Evolutionary conservation across 2,113 vertebrate species (phyloP).

Genomic region (Dinomys branickii): DNA sequence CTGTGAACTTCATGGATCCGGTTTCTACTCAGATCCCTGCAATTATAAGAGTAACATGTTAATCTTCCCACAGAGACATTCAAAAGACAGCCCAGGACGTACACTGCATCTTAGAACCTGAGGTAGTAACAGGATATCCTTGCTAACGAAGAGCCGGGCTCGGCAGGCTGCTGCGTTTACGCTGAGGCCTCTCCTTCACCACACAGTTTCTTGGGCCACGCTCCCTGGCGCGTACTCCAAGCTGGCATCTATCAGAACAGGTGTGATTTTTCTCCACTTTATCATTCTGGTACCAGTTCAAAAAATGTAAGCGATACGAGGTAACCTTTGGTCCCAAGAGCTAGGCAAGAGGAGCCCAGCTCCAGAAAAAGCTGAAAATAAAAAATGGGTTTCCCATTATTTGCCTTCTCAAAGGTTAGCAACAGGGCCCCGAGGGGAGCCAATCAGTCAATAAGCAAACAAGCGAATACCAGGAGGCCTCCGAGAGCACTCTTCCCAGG

Average conservation of each 20-base stretch:
- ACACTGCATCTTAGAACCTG: not conserved
- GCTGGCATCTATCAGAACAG: conserved; percentile 41
- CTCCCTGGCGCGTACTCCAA: not conserved
- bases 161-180: too few species aligned
- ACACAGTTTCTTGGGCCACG: not conserved
- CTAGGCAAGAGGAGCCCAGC: conserved; percentile 41
- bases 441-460: conserved; percentile 75
- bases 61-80: conserved; percentile 47
- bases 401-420: conserved; percentile 75
- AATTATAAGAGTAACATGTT: conserved; percentile 70
- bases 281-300: conserved; percentile 68
- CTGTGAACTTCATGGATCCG: conserved; percentile 91
- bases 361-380: conserved; percentile 66
- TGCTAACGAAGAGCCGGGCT: conserved; percentile 19
- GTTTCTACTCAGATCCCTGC: conserved; percentile 96
- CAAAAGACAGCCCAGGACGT: conserved; percentile 50
- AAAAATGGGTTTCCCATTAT: conserved; percentile 68
- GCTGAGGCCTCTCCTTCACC: not conserved
- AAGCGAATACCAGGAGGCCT: conserved; percentile 62
- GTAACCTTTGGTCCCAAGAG: conserved; percentile 62
- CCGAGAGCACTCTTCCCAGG: conserved; percentile 46
- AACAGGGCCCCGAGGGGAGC: conserved; percentile 57
- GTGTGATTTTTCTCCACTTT: conserved; percentile 72
- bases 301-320: conserved; percentile 53
- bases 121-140: not conserved